Evolutionary conservation across 1,140 invertebrate species (phyloP), one percentile per base, ranked within the genome.

Genomic region (Eueides isabella): DNA sequence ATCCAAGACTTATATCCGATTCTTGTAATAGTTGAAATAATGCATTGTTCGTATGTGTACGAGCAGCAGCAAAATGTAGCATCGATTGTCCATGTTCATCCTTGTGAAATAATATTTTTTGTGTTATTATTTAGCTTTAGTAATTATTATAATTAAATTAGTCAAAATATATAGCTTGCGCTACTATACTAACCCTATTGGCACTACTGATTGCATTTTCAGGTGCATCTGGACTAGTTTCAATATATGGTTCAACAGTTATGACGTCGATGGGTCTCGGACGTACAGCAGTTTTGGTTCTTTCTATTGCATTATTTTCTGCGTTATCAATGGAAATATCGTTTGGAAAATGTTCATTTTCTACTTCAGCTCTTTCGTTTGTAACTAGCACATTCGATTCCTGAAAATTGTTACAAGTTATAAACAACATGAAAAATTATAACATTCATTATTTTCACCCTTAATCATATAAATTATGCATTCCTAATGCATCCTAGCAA

Each of bases 71-170:
- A 89, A 97, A 98, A 89, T 98, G 98, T n/a, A 98, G 88, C 94
- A 98, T 96, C 61, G 96, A 97, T 86, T 98, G 97, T 0, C 97
- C 97, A 77, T 97, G 96, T 85, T 98, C 97, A 80, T 98, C 97
- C 96, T 97, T 72, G 75, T 85, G 11, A 63, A 61, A 62, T 66
- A 28, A 35, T n/a, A 41, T 31, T 65, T 33, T 61, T n/a, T n/a
- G n/a, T n/a, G n/a, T n/a, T n/a, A n/a, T n/a, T n/a, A n/a, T n/a
- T n/a, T n/a, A n/a, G n/a, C n/a, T n/a, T n/a, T 12, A 7, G 19
- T 11, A 55, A 4, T 4, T 55, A 26, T 23, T 12, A 26, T 23
- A 23, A 1, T 26, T 55, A 26, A 55, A n/a, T 23, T 7, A 44
- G 6, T 19, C 41, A 26, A 23, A 26, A 26, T 55, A 55, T 9